Base-by-base conservation (phyloP, 1,140 invertebrate species). In the Drosophila sp. region DNA sequence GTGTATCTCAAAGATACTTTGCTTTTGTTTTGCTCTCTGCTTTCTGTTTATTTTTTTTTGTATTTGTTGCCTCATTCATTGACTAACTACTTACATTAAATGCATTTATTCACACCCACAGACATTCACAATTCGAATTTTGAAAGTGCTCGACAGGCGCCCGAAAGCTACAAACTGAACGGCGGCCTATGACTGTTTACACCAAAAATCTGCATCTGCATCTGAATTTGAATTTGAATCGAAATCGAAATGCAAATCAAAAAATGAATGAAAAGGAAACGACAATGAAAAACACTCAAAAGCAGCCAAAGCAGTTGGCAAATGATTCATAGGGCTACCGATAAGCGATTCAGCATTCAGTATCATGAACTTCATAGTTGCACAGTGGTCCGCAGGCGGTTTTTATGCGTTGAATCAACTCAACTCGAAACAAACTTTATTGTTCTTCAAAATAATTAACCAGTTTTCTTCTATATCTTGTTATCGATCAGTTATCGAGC, bases 321-420 rank as follows among this genome's bases (percentile, higher is more conserved):
- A 84, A 84, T 83, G 80, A 83, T 76, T 83, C 80, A 83, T 83
- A 48, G 53, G 38, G 38, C 41, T 76, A 21, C 50, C 79, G 79
- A 82, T 82, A 82, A 78, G 79, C 70, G 64, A 74, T 69, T 78
- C 61, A 66, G 66, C 79, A 72, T 57, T 43, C 36, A 41, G 18
- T 34, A 14, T 51, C 11, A 27, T 36, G 32, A 13, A 50, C 41
- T 56, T 51, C 16, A 40, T 38, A 51, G 50, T 13, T 14, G 62
- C 63, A 72, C 70, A 59, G 54, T 72, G 64, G 41, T 34, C 4
- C 14, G 16, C 14, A 36, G 8, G 7, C 13, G 4, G n/a, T 61
- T 36, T 38, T 7, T 14, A 51, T 0, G 4, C n/a, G 36, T 2
- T 7, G 1, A 16, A 27, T 32, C n/a, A 48, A 48, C n/a, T 21